These are phyloP conservation scores for Cheilosia urbana DNA, from an alignment of 2,888 invertebrate genomes.

Conservation along the genomic window DNA sequence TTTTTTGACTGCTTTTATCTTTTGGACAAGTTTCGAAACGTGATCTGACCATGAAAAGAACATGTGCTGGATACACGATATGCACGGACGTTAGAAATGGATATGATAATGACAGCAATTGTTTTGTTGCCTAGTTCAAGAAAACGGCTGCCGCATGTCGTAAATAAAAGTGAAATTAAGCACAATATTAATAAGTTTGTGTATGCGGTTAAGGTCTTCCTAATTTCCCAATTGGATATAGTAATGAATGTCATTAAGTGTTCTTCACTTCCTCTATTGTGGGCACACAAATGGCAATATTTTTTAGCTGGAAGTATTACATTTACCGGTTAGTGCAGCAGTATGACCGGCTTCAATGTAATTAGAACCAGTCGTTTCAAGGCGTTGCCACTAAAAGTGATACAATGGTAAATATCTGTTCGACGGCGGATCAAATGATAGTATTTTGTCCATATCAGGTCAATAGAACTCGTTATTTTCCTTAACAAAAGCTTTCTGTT, in stretches of 20 bases:
- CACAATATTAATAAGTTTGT: constrained; percentile 24
- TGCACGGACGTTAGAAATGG: constrained; percentile 29
- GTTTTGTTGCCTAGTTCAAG: constrained; percentile 17
- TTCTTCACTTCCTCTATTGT: neutral
- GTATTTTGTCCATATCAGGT: too few species aligned
- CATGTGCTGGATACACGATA: constrained; percentile 43
- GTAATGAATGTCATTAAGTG: neutral
- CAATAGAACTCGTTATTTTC: too few species aligned
- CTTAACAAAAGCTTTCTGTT: too few species aligned
- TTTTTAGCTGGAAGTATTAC: neutral
- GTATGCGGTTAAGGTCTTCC: constrained; percentile 49
- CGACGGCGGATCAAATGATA: too few species aligned
- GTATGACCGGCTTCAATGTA: neutral
- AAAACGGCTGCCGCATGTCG: neutral
- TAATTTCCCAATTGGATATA: constrained; percentile 21
- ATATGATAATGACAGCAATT: constrained; percentile 55
- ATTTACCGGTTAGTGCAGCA: neutral
- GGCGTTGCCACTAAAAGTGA: too few species aligned
- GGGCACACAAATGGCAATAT: too few species aligned
- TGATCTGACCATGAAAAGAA: constrained; percentile 65
- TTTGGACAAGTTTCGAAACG: constrained; percentile 53
- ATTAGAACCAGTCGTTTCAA: too few species aligned
- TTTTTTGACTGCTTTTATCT: constrained; percentile 28
- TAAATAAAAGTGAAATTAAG: constrained; percentile 67
- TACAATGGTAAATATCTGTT: too few species aligned